Evolutionary conservation across 23 tunicate species (phyloP), one percentile per base, ranked within the genome.

Genomic region (Botrylloides violaceus): DNA sequence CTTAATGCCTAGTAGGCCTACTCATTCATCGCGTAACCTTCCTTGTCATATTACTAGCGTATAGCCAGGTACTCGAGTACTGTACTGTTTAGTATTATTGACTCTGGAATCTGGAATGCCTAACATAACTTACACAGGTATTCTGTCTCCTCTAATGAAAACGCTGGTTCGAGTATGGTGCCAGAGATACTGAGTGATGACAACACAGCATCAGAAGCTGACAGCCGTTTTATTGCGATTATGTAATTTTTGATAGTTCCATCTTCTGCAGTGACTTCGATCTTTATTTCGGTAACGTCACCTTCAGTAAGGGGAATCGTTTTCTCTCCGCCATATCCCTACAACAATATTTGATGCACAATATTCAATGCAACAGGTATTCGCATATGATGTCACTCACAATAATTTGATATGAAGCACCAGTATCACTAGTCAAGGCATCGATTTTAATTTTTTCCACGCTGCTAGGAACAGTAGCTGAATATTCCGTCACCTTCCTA

Each of bases 261-360:
- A 83, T 90, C 97, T 70, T 90, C 97, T 6, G 97, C 90, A 19
- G 97, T 86, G 4, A 90, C 97, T 68, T 90, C 97, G 49, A 90
- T 83, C 36, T 70, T 74, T 30, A 90, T 78, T 60, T 90, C 90
- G 73, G 73, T 90, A 23, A 79, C 64, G 32, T 58, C 77, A 29
- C 90, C 97, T 70, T 90, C 97, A 12, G n/a, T 70, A 48, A 90
- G 35, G 1, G 75, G 90, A 57, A 90, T 70, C 18, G 59, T 61
- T 53, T 90, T 90, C 49, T 90, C 97, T 22, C 85, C 97, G 59
- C 83, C 84, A 23, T 70, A 88, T 30, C 90, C 97, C 97, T 83
- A 28, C 1, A 53, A 75, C 33, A 71, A 21, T 7, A 7, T 43
- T 15, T 6, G 32, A 15, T 65, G 21, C 49, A 5, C 29, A 30